These are phyloP conservation scores for Osmerus eperlanus DNA, from an alignment of 2,113 vertebrate genomes.

Conservation along the genomic window DNA sequence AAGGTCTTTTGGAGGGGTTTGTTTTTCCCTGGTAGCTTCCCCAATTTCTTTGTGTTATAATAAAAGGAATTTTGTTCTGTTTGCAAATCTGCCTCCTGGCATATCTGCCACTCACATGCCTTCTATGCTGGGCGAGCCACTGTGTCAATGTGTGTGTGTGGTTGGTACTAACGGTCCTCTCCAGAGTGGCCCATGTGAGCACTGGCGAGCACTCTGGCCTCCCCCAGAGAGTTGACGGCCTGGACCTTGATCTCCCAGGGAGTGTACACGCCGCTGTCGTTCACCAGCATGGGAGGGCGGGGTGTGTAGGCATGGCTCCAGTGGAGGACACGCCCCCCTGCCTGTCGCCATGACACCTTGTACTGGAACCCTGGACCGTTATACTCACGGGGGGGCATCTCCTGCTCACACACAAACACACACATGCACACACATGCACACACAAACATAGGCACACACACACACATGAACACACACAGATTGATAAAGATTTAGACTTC, in stretches of 20 bases:
- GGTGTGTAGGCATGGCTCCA: conserved; percentile 64
- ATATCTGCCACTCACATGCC: no score
- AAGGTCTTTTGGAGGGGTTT: no score
- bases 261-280: conserved; percentile 71
- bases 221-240: conserved; percentile 73
- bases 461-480: neutral
- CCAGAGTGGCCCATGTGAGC: conserved; percentile 74
- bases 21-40: no score
- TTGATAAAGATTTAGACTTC: neutral
- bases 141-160: conserved; percentile 5
- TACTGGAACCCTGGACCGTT: conserved; percentile 76
- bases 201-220: conserved; percentile 61
- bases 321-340: neutral
- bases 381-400: conserved; percentile 68
- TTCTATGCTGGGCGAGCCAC: neutral
- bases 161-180: conserved; percentile 79
- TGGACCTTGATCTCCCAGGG: conserved; percentile 84
- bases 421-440: neutral
- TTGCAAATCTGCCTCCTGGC: no score
- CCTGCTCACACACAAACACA: conserved; percentile 57
- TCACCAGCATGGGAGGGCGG: conserved; percentile 67
- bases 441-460: neutral
- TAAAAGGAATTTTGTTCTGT: no score
- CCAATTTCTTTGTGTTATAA: no score
- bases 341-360: conserved; percentile 76